Base-by-base conservation (phyloP, 2,888 invertebrate genomes). In the Apamea epomidion region DNA sequence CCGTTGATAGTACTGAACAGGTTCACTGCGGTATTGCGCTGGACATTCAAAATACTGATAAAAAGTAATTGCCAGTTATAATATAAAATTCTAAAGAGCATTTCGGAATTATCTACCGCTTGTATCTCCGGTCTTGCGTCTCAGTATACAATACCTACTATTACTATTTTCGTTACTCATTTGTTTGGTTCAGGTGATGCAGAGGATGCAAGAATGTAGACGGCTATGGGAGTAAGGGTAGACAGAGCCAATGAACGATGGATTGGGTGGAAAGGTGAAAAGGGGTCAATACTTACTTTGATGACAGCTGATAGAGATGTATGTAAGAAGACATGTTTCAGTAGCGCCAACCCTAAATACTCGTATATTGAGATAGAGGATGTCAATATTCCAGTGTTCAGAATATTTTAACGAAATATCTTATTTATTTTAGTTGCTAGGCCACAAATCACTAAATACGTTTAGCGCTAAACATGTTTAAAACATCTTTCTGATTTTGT, bases 31-130 rank as follows among this genome's bases (percentile, higher is more conserved):
- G 1, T 37, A 67, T 54, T 32, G 45, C 67, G 54, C 18, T 68
- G 58, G n/a, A 48, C 45, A 68, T 75, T 72, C 16, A 75, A 72
- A 37, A 51, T 5, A 32, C 65, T 67, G 81, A 76, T 80, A 76
- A 29, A 54, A 60, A 68, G 32, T 68, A 62, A 72, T 69, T 64
- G 60, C 21, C 16, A 32, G 62, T 51, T 37, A 25, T 10, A 29
- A 37, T 37, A 29, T n/a, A 64, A 51, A 65, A 74, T 74, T 74
- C 80, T 37, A 42, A 62, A 81, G 45, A 69, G 18, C 54, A 48
- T 74, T 65, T 69, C 25, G 18, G 18, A 74, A 42, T 68, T n/a
- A 67, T 68, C 58, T 72, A 65, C 25, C 48, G 25, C 29, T 48
- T 18, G 16, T 60, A 51, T 7, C 29, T 42, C 21, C 16, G 42